These are phyloP conservation scores for Ceraclea dissimilis DNA, from an alignment of 2,888 invertebrate genomes.

Conservation along the genomic window DNA sequence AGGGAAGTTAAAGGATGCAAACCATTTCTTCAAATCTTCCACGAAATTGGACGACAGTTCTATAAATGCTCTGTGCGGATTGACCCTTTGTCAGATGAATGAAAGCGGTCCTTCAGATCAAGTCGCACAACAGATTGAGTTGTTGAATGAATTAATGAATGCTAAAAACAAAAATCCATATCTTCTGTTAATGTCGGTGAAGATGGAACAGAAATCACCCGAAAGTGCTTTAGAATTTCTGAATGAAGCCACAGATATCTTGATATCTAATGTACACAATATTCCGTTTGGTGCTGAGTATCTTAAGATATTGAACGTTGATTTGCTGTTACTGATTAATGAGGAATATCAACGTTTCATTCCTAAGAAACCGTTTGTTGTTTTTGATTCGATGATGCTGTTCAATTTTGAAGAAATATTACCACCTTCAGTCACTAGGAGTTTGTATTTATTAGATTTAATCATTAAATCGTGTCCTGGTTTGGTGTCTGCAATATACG, in stretches of 20 bases:
- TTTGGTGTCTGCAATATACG: slow-evolving; percentile 56
- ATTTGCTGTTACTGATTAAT: slow-evolving; percentile 73
- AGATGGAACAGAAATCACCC: slow-evolving; percentile 48
- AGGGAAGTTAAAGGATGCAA: slow-evolving; percentile 69
- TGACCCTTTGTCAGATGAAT: slow-evolving; percentile 74
- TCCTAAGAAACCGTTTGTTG: slow-evolving; percentile 53
- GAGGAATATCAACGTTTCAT: slow-evolving; percentile 68
- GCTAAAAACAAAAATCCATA: slow-evolving; percentile 60
- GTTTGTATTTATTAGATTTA: slow-evolving; percentile 60
- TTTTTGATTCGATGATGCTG: slow-evolving; percentile 41
- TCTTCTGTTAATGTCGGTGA: slow-evolving; percentile 61
- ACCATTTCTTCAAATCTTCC: slow-evolving; percentile 70
- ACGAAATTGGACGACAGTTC: slow-evolving; percentile 80
- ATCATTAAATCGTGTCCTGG: slow-evolving; percentile 79
- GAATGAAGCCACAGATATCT: slow-evolving; percentile 54
- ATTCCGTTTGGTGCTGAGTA: slow-evolving; percentile 69
- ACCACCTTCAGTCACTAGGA: slow-evolving; percentile 48
- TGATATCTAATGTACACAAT: slow-evolving; percentile 41
- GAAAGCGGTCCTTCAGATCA: slow-evolving; percentile 66
- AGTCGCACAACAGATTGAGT: slow-evolving; percentile 78
- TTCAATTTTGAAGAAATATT: slow-evolving; percentile 41
- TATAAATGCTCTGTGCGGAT: slow-evolving; percentile 69
- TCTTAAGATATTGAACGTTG: slow-evolving; percentile 71
- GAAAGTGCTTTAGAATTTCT: slow-evolving; percentile 51
- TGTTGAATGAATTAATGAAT: slow-evolving; percentile 73